Base-by-base conservation (phyloP, 2,113 vertebrate species). In the Ptilonorhynchus violaceus region DNA sequence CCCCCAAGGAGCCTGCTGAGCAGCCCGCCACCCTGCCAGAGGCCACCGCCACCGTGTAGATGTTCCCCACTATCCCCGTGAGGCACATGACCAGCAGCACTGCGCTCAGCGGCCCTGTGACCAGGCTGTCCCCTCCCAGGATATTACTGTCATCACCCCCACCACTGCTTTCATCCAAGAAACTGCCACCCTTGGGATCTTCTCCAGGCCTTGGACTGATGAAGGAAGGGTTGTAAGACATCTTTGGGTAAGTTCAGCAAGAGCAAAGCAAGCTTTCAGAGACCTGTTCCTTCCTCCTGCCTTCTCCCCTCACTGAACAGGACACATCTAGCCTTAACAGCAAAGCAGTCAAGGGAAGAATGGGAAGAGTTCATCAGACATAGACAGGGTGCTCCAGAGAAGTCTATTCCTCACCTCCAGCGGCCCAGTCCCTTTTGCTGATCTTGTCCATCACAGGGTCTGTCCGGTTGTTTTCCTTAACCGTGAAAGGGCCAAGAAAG, bases 1-100 rank as follows among this genome's bases (percentile, higher is more conserved):
- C 93, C 19, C 98, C 98, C 97, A 99, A 97, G 73, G 98, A 99
- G 24, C 98, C 98, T 0, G 91, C 96, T 2, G 98, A 98, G 21
- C 97, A 98, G 60, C 98, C 91, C 0, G 93, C 96, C 4, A 98
- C 97, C 2, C 98, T 98, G 28, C 95, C 95, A 10, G 93, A 94
- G 7, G 97, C 98, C 37, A 99, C 96, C 14, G 92, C 89, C 50
- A 99, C 96, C 0, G 98, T 98, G 97, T 98, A 99, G 46, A 98
- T 73, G 95, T 99, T 99, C 23, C 98, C 99, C 1, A 44, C 97
- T 59, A 98, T 70, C 12, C 99, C 99, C 73, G 97, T 35, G 55
- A 98, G 92, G n/a, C 97, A 99, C 98, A 99, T 98, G 76, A 95
- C 37, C 31, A 98, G 86, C 44, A 99, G 97, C 8, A 98, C 97